Base-by-base conservation (phyloP, 2,113 vertebrate species). In the Agapornis roseicollis region DNA sequence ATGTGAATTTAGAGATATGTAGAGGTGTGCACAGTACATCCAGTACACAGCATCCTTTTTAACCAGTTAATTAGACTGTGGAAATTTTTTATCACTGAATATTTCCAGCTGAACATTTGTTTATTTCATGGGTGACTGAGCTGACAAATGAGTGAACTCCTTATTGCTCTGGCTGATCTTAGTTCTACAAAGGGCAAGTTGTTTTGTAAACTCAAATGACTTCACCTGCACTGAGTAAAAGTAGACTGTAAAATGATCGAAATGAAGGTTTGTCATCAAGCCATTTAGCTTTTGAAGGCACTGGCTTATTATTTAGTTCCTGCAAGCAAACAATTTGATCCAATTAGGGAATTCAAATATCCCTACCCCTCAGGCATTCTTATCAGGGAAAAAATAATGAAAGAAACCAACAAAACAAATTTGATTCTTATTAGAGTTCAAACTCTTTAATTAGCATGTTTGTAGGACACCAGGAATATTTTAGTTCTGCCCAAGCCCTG, bases 381-480 rank as follows among this genome's bases (percentile, higher is more conserved):
- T 94, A 72, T 55, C 5, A 35, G 7, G 11, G 19, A 1, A 29
- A 53, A 72, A 72, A 50, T n/a, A 31, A 61, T 14, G 9, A 31
- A 58, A 12, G 0, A 58, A 58, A n/a, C 6, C 33, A 58, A n/a
- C 56, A 58, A 10, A 58, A 23, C 33, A 58, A n/a, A 23, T n/a
- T n/a, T 58, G 4, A 28, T 13, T 68, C 14, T 68, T 65, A 8
- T 17, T 52, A 31, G 22, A 72, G 23, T 85, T 91, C 79, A 74
- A 24, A 20, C 11, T 85, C 15, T 94, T 93, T 94, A 74, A 50
- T 76, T 60, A 80, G 6, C 23, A 17, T 87, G n/a, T 80, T 92
- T 12, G 3, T 80, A 18, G 33, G 49, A 80, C 58, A 63, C n/a
- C 74, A 94, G 88, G 52, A 96, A 35, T 35, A 71, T 23, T 68